Evolutionary conservation across 2,113 vertebrate genomes (phyloP), one percentile per base, ranked within the genome.

Genomic region (Alectura lathami): DNA sequence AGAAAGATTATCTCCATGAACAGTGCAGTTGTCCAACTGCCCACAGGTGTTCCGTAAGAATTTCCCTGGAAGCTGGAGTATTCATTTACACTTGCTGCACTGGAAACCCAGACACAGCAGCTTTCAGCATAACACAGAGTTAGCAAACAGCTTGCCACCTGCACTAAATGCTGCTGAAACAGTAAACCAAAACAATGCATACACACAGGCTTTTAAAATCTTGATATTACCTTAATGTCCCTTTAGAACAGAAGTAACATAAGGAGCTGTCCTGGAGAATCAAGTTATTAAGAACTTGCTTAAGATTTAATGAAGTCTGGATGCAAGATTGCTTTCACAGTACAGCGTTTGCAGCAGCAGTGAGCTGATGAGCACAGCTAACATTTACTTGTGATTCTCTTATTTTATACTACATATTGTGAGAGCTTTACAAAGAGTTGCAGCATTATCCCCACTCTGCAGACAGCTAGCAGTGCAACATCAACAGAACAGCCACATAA

Each of bases 31-130:
- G 96, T 95, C 91, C 73, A 53, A 0, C n/a, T 26, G 64, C 24
- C 59, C 95, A 84, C 92, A 96, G 95, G 91, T 96, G 95, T 92
- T 96, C 60, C 80, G 56, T 24, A 92, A 88, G 91, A 90, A 94
- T 88, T 73, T 83, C 59, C 90, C 0, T 81, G 90, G 88, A 86
- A 94, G 81, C 47, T 10, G 13, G 15, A 10, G 83, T 81, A 86
- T 96, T 86, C 94, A 81, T 90, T 94, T 92, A 84, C 88, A 94
- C 67, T 30, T 78, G 51, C 76, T 67, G 76, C 48, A 81, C 72
- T 86, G 68, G 76, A 83, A 94, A 93, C 51, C 72, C 64, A 95
- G 90, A 83, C 73, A 74, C 24, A 67, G 76, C 17, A 51, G 47
- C 68, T 86, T 75, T 50, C 24, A 74, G 50, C 17, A 17, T 42